These are phyloP conservation scores for Podargus strigoides DNA, from an alignment of 2,797 vertebrate genomes.

Conservation along the genomic window DNA sequence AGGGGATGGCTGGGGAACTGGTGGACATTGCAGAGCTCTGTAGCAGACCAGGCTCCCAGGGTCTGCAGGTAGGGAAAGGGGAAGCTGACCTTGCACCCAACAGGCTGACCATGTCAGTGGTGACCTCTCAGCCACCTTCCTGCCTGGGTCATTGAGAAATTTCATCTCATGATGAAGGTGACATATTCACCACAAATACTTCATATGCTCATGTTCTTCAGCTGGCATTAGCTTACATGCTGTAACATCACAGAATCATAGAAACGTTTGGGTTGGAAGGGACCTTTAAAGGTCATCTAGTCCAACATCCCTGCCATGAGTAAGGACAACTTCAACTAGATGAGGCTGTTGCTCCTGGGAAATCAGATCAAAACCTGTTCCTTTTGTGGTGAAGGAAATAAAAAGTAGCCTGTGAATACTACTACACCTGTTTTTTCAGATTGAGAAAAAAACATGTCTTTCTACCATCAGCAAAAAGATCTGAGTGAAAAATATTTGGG, in stretches of 20 bases:
- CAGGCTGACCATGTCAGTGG: background rate
- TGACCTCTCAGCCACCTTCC: background rate
- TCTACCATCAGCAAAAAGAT: background rate
- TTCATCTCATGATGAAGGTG: background rate
- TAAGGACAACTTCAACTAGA: background rate
- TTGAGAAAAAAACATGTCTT: background rate
- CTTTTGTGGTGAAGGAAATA: background rate
- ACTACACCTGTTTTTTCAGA: background rate
- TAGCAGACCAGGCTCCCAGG: background rate
- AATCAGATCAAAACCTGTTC: background rate
- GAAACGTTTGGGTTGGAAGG: background rate
- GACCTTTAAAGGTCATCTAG: background rate
- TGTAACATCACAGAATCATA: rapidly evolving
- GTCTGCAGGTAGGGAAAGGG: background rate
- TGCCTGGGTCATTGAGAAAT: background rate
- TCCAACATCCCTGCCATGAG: background rate
- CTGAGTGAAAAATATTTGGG: background rate
- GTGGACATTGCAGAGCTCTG: background rate
- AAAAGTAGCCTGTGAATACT: background rate
- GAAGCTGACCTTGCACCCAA: background rate
- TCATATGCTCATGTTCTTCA: background rate
- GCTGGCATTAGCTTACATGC: background rate
- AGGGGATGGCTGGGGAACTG: background rate
- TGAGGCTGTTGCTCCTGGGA: background rate
- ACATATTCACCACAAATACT: background rate